phyloP scores from a whole-genome alignment of 2,888 invertebrate genomes.

The Agrotis puta region DNA sequence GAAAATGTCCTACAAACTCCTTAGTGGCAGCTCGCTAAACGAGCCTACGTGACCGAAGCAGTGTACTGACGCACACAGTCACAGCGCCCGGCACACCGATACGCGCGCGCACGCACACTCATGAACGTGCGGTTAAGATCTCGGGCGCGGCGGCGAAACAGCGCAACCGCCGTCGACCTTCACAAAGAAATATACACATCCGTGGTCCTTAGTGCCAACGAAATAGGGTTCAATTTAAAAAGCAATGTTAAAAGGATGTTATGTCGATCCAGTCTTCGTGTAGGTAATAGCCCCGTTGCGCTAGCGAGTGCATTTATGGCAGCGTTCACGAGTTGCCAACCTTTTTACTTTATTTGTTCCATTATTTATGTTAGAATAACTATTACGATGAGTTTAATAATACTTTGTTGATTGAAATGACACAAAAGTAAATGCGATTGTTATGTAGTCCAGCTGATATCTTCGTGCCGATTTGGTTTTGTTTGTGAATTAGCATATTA shows the following conservation, averaged over 20 bases:
- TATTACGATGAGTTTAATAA: conserved; percentile 70
- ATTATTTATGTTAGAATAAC: conserved; percentile 81
- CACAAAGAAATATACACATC: conserved; percentile 86
- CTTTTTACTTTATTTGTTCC: conserved; percentile 78
- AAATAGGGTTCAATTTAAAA: conserved; percentile 69
- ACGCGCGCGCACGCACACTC: conserved; percentile 76
- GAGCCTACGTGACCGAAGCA: conserved; percentile 89
- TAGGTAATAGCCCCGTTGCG: conserved; percentile 86
- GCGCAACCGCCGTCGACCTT: conserved; percentile 83
- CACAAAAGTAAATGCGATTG: conserved; percentile 49
- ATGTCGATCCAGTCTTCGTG: conserved; percentile 52
- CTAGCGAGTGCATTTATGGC: conserved; percentile 90
- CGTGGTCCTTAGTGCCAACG: conserved; percentile 72
- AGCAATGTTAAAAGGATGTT: conserved; percentile 66
- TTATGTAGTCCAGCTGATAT: conserved; percentile 47
- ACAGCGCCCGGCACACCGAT: conserved; percentile 69
- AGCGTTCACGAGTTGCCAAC: conserved; percentile 84
- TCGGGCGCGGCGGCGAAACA: conserved; percentile 60
- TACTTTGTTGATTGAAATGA: conserved; percentile 65
- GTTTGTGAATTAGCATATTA: conserved; percentile 28
- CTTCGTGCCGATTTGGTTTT: conserved; percentile 34
- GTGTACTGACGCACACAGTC: conserved; percentile 82
- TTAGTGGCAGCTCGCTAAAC: conserved; percentile 73
- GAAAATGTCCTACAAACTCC: conserved; percentile 79
- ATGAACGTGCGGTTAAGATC: conserved; percentile 80